phyloP scores from a whole-genome alignment of 2,797 vertebrate genomes.

The Enteromius paludinosus region DNA sequence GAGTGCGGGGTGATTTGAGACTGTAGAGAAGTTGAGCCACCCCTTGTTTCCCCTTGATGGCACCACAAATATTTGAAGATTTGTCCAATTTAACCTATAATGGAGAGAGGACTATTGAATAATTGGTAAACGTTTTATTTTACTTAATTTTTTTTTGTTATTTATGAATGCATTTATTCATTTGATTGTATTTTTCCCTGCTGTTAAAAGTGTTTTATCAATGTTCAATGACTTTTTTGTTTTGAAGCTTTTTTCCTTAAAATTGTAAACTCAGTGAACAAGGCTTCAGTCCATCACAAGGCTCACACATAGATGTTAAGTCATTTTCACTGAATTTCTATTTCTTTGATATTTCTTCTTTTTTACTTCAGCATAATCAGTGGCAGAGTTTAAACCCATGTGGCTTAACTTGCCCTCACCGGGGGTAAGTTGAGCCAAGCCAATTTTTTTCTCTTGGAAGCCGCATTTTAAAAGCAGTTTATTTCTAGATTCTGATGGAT shows the following conservation, averaged over 20 bases:
- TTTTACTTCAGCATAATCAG: background rate
- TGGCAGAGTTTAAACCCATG: background rate
- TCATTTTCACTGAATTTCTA: background rate
- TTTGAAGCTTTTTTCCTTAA: too few species aligned
- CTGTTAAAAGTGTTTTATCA: too few species aligned
- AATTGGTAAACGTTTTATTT: background rate
- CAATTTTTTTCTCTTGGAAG: background rate
- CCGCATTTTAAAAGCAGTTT: background rate
- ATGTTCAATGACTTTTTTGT: too few species aligned
- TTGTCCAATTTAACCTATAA: background rate
- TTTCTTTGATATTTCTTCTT: background rate
- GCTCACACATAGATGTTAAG: too few species aligned
- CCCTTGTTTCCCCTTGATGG: background rate
- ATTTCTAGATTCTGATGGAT: background rate
- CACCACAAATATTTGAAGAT: background rate
- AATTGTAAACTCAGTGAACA: too few species aligned
- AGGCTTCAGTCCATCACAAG: too few species aligned
- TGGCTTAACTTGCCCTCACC: too few species aligned
- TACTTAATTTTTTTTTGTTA: too few species aligned
- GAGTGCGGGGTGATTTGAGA: background rate
- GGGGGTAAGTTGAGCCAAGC: background rate
- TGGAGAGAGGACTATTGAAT: background rate
- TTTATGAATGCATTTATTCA: too few species aligned
- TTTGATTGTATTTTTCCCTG: too few species aligned
- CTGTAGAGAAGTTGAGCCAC: background rate